phyloP scores from a whole-genome alignment of 37 sponge, comb jelly and placozoan genomes.

The Bolinopsis microptera region DNA sequence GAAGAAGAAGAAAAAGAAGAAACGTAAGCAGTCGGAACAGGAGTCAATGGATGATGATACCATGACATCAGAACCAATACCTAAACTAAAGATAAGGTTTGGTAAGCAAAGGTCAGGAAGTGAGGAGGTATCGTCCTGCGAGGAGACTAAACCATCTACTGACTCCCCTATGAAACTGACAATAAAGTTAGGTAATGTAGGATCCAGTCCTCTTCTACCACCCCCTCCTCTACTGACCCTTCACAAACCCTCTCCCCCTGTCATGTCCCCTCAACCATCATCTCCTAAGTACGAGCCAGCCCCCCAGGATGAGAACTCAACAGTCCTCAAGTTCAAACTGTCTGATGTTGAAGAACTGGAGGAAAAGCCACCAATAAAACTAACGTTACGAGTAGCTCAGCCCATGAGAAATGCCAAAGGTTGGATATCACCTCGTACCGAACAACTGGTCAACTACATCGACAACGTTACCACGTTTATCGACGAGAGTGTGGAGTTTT shows the following conservation, averaged over 20 bases:
- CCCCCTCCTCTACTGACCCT: slow-evolving; percentile 55
- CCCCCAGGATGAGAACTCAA: not conserved
- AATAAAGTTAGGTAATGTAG: slow-evolving; percentile 39
- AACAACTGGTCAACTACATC: slow-evolving; percentile 46
- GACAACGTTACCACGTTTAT: slow-evolving; percentile 27
- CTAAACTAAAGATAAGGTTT: slow-evolving; percentile 36
- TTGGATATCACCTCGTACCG: slow-evolving; percentile 27
- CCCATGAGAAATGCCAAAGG: slow-evolving; percentile 44
- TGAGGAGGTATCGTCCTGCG: slow-evolving; percentile 21
- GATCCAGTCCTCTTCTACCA: slow-evolving; percentile 15
- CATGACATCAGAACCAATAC: not conserved
- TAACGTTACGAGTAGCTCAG: slow-evolving; percentile 11
- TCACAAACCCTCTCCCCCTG: not conserved
- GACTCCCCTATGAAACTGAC: slow-evolving; percentile 56
- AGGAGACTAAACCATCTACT: not conserved
- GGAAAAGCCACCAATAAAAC: slow-evolving; percentile 53
- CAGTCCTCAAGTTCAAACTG: slow-evolving; percentile 18
- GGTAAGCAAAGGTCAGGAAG: slow-evolving; percentile 1
- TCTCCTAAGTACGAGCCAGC: slow-evolving; percentile 59
- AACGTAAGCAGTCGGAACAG: not conserved
- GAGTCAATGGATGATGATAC: not conserved
- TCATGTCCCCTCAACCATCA: not conserved
- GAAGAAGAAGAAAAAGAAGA: slow-evolving; percentile 63
- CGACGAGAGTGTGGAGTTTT: not conserved
- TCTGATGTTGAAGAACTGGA: not conserved